Evolutionary conservation across 2,797 vertebrate genomes (phyloP).

Genomic region (Pangasius mekongensis): DNA sequence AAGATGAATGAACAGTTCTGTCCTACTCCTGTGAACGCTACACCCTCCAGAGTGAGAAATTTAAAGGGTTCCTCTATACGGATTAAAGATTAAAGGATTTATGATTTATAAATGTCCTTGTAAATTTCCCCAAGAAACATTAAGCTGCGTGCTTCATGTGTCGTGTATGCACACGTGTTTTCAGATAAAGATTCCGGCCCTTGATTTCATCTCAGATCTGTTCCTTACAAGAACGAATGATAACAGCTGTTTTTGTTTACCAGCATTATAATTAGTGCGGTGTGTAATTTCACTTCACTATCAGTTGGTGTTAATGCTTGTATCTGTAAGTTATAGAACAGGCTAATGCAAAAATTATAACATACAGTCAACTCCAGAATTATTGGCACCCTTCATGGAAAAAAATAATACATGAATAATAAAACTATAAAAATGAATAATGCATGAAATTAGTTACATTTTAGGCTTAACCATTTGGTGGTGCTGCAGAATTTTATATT

Average conservation of each 20-base stretch:
- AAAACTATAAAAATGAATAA: not conserved
- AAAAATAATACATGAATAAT: not conserved
- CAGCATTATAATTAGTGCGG: constrained; percentile 1
- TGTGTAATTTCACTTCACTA: constrained; percentile 5
- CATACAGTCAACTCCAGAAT: not conserved
- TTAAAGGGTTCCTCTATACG: not conserved
- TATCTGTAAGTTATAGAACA: not conserved
- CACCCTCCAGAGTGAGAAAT: not conserved
- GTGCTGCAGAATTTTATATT: not conserved
- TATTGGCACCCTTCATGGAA: not conserved
- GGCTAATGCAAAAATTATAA: not conserved
- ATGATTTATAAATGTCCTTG: not conserved
- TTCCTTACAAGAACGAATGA: not conserved
- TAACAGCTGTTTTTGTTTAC: not conserved
- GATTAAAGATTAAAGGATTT: not conserved
- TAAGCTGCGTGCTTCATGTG: not conserved
- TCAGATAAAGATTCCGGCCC: not conserved
- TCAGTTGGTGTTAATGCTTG: not conserved
- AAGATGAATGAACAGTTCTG: not conserved
- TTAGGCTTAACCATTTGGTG: not conserved
- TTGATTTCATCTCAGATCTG: not conserved
- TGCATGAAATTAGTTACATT: not conserved
- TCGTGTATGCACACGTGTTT: not conserved
- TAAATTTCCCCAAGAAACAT: not conserved
- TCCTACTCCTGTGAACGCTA: not conserved